Base-by-base conservation (phyloP, 2,797 vertebrate genomes). In the Menidia menidia region DNA sequence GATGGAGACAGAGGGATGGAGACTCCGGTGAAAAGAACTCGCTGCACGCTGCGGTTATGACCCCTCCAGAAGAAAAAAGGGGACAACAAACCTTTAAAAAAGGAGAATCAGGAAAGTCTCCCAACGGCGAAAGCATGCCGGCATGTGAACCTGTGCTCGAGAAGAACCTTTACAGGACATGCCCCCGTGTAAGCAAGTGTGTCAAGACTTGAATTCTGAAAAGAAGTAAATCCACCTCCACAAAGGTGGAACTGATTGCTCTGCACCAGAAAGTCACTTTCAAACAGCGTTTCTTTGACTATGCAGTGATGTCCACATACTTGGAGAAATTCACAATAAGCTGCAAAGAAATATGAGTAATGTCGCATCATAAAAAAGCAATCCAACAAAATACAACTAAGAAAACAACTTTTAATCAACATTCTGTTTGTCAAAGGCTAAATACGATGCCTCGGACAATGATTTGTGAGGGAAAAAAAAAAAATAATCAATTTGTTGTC, bases 1-100 rank as follows among this genome's bases (percentile, higher is more conserved):
- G 80, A 89, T 72, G 75, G 71, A 84, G 76, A 77, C 60, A 33
- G 60, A 50, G 18, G 63, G 67, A 86, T 53, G 74, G 68, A 61
- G 53, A 73, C 55, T 78, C 0, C 0, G 73, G 81, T 73, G 62
- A 82, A 82, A 86, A 75, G 59, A 68, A 59, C 69, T 80, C 51
- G 41, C 59, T 1, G 10, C 1, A 64, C 73, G 76, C 54, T 58
- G 69, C 39, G 60, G 61, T 33, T 70, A 61, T 64, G 64, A 81
- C 75, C 74, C 64, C 62, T 55, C 48, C 35, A 86, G 64, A 31
- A 2, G 35, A 45, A 1, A 51, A 55, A 43, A 10, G 10, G 8
- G 12, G 25, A 43, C 56, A 60, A 60, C 42, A 62, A 66, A n/a
- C 41, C 51, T 25, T 25, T 25, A 25, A 25, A 25, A 25, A 25